Conservation (phyloP, 1,140 invertebrate species). For the Carcinoscorpius rotundicauda region DNA sequence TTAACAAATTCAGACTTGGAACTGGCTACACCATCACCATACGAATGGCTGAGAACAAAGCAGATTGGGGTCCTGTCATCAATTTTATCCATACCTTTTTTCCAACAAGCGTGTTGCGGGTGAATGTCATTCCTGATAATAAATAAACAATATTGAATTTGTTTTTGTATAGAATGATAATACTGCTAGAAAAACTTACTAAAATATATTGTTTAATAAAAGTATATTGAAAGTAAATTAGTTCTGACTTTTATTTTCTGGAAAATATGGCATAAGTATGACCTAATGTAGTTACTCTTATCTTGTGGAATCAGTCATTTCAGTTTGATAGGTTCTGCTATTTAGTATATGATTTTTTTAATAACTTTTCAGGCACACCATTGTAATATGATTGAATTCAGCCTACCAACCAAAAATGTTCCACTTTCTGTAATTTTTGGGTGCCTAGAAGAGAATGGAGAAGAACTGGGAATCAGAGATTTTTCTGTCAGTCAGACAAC, state of each 20-base stretch:
- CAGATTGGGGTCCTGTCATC: constrained; percentile 14
- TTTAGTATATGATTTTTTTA: too few species aligned
- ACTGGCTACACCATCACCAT: constrained; percentile 56
- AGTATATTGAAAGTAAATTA: too few species aligned
- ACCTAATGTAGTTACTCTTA: background rate
- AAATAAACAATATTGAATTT: too few species aligned
- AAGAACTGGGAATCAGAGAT: constrained; percentile 47
- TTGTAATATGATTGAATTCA: constrained; percentile 29
- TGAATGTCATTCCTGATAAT: constrained; percentile 3
- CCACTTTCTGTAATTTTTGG: constrained; percentile 49
- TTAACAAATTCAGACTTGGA: constrained; percentile 46
- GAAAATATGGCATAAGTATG: background rate
- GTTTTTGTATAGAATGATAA: too few species aligned
- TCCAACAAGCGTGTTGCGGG: constrained; percentile 15
- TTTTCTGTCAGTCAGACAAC: constrained; percentile 63
- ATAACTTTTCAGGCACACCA: constrained; percentile 19
- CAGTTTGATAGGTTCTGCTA: too few species aligned
- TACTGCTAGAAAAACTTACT: too few species aligned
- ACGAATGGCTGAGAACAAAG: constrained; percentile 9
- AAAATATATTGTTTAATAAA: too few species aligned
- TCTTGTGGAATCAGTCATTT: background rate
- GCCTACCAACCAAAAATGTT: constrained; percentile 32
- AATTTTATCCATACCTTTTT: constrained; percentile 19
- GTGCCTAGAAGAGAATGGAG: constrained; percentile 44
- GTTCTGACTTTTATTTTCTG: background rate